Conservation (phyloP, 2,113 vertebrate species). For the Leucopsar rothschildi region DNA sequence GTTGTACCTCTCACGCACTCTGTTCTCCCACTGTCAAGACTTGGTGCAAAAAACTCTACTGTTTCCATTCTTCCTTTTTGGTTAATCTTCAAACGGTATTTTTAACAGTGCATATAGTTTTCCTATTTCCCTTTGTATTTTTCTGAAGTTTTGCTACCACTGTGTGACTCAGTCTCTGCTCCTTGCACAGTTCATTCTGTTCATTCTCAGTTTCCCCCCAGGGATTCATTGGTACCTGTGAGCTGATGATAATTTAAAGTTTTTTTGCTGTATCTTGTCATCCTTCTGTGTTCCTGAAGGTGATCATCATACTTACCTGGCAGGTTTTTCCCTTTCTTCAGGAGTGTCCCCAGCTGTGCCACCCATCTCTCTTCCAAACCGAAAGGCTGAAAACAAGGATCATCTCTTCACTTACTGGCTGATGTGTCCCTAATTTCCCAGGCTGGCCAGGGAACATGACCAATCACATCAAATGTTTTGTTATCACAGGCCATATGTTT, state of each 20-base stretch:
- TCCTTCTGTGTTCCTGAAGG: neutral
- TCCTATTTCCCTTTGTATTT: neutral
- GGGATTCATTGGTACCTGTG: neutral
- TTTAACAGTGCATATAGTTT: neutral
- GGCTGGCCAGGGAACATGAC: neutral
- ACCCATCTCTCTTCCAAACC: neutral
- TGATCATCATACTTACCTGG: neutral
- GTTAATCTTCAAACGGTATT: neutral
- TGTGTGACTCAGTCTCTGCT: neutral
- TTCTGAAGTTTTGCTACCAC: neutral
- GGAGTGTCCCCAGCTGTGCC: neutral
- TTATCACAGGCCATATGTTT: neutral
- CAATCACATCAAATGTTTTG: rapidly evolving
- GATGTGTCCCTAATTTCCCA: neutral
- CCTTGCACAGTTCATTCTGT: neutral
- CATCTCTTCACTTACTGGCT: neutral
- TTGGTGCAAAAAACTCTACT: neutral
- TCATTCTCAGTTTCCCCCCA: neutral
- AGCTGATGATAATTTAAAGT: neutral
- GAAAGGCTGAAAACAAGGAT: neutral
- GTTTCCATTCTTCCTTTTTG: neutral
- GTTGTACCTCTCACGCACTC: neutral
- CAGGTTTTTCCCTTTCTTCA: neutral
- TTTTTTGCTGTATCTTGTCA: neutral
- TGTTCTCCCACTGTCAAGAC: neutral